Evolutionary conservation across 2,113 vertebrate genomes (phyloP).

Genomic region (Mystacornis crossleyi): DNA sequence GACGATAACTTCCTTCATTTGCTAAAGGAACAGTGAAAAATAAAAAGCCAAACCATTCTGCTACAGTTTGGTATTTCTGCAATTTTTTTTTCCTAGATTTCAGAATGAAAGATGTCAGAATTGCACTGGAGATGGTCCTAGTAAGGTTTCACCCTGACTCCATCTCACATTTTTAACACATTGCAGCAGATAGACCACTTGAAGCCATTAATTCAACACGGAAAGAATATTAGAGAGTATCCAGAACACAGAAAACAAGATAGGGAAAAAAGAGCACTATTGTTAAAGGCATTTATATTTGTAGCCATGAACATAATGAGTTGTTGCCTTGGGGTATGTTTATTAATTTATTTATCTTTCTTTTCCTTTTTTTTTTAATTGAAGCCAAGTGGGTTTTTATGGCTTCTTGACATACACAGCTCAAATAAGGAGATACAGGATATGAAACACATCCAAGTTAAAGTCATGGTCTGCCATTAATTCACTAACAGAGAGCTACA

Average conservation of each 20-base stretch:
- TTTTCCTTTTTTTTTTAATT: not conserved
- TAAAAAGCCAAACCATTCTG: not conserved
- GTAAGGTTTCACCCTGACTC: not conserved
- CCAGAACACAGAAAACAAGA: not conserved
- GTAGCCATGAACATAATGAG: not conserved
- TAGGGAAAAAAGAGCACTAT: not conserved
- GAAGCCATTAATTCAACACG: not conserved
- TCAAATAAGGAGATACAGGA: not conserved
- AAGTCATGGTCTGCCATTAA: not conserved
- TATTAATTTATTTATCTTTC: not conserved
- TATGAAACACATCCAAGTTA: not conserved
- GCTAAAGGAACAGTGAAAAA: not conserved
- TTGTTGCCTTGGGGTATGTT: not conserved
- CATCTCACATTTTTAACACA: not conserved
- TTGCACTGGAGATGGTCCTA: not conserved
- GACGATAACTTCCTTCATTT: not conserved
- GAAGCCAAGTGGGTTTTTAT: not conserved
- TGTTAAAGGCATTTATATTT: not conserved
- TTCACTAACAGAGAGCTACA: not conserved
- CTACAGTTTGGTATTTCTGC: not conserved
- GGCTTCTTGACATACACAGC: not conserved
- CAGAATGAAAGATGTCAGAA: not conserved
- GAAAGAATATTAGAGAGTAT: not conserved
- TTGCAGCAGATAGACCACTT: not conserved
- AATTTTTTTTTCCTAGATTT: not conserved